Conservation (phyloP, 2,888 invertebrate genomes). For the Neoscelio sp. region DNA sequence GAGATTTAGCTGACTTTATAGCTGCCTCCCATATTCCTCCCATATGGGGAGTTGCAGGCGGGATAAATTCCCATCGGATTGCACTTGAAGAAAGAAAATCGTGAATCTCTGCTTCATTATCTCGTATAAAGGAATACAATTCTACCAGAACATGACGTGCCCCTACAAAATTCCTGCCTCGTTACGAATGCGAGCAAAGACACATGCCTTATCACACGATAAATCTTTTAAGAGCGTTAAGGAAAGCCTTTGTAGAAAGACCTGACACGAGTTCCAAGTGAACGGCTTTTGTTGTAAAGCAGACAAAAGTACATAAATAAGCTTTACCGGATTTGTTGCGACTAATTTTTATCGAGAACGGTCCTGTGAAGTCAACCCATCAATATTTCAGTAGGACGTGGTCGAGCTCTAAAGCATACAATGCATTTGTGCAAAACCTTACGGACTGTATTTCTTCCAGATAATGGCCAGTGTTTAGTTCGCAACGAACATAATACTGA, state of each 20-base stretch:
- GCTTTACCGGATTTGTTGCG: conserved; percentile 8
- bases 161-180: conserved; percentile 15
- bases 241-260: background rate
- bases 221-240: conserved; percentile 11
- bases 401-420: background rate
- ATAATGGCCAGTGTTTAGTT: background rate
- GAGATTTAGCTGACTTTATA: conserved; percentile 1
- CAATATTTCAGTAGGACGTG: no score
- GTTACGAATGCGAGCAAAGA: conserved; percentile 7
- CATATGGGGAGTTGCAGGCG: conserved; percentile 10
- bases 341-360: background rate
- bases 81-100: conserved; percentile 4
- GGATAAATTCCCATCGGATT: conserved; percentile 7
- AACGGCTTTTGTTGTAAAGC: conserved; percentile 5
- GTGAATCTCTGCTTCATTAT: conserved; percentile 6
- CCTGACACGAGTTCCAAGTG: conserved; percentile 17
- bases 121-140: conserved; percentile 2
- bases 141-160: conserved; percentile 13
- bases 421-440: background rate
- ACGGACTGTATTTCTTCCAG: background rate
- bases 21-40: conserved; percentile 17
- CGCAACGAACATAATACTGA: background rate
- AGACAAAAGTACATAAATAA: conserved; percentile 9
- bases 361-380: conserved; percentile 4
- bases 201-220: conserved; percentile 14